phyloP scores from a whole-genome alignment of 2,888 invertebrate genomes.

The Monoplex corrugatus region DNA sequence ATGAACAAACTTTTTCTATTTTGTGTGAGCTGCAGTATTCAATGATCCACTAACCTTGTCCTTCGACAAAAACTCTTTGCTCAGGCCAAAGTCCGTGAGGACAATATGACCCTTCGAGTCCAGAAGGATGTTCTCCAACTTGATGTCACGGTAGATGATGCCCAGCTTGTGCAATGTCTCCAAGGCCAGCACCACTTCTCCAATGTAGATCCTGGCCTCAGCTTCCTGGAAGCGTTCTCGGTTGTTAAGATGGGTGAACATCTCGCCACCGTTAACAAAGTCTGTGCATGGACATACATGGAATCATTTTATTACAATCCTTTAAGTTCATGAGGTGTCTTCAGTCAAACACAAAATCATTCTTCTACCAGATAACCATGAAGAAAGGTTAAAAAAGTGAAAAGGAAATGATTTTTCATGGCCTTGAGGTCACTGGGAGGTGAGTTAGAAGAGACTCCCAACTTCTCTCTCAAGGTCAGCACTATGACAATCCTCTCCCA shows the following conservation, averaged over 20 bases:
- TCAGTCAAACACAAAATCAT: too few relatives aligned
- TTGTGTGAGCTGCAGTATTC: too few relatives aligned
- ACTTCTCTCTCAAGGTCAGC: too few relatives aligned
- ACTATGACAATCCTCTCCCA: too few relatives aligned
- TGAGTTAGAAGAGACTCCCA: too few relatives aligned
- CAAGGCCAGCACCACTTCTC: conserved; percentile 96
- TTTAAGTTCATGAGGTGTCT: too few relatives aligned
- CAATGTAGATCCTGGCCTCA: conserved; percentile 96
- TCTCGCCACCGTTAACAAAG: conserved; percentile 97
- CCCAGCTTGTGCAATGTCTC: conserved; percentile 98
- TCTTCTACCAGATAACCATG: too few relatives aligned
- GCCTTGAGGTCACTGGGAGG: too few relatives aligned
- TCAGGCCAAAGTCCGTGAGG: conserved; percentile 97
- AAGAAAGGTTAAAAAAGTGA: too few relatives aligned
- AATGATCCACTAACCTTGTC: conserved; percentile 85
- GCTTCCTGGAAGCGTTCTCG: conserved; percentile 94
- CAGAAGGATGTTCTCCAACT: conserved; percentile 97
- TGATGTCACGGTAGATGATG: conserved; percentile 98
- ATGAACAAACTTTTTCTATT: too few relatives aligned
- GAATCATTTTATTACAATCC: too few relatives aligned
- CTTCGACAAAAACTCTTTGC: conserved; percentile 93
- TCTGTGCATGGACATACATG: conserved; percentile 87
- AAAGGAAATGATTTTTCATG: too few relatives aligned
- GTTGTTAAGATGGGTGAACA: conserved; percentile 98
- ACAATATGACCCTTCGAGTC: conserved; percentile 97